Percentiles rank a stretch among this genome's conserved stretches.
Evolutionary conservation across 2,888 invertebrate species (phyloP).

Genomic region (Andrena camellia): DNA sequence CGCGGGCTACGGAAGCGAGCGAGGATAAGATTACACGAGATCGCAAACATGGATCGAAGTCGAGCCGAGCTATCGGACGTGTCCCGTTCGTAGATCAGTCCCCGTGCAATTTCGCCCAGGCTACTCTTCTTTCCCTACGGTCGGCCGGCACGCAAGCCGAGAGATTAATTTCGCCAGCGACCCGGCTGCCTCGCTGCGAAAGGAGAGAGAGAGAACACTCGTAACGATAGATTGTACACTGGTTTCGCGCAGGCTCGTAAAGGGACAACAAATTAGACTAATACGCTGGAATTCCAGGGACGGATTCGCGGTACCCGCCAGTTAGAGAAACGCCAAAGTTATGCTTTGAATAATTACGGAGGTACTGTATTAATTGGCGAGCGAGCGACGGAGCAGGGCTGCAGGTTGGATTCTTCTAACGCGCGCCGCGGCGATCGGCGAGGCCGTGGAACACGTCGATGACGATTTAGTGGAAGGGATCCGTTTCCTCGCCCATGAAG

Average conservation of each 20-base stretch:
- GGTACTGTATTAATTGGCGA: background rate
- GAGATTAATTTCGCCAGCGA: background rate
- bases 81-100: slow-evolving; percentile 32
- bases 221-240: background rate
- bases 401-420: background rate
- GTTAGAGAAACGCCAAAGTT: background rate
- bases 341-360: slow-evolving; percentile 53
- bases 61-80: slow-evolving; percentile 8
- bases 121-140: background rate
- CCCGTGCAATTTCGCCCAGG: background rate
- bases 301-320: background rate
- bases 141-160: background rate
- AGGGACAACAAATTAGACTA: slow-evolving; percentile 30
- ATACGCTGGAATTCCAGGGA: slow-evolving; percentile 10
- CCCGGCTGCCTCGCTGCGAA: background rate
- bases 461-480: too few species aligned
- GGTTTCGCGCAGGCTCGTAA: background rate
- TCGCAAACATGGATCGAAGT: slow-evolving; percentile 46
- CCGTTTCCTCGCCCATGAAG: background rate
- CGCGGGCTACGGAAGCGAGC: slow-evolving; percentile 1
- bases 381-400: background rate
- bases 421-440: background rate
- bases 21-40: slow-evolving; percentile 47
- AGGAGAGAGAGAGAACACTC: background rate
- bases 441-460: background rate